Evolutionary conservation across 2,888 invertebrate species (phyloP), one percentile per base, ranked within the genome.

Genomic region (Napeogenes inachia): DNA sequence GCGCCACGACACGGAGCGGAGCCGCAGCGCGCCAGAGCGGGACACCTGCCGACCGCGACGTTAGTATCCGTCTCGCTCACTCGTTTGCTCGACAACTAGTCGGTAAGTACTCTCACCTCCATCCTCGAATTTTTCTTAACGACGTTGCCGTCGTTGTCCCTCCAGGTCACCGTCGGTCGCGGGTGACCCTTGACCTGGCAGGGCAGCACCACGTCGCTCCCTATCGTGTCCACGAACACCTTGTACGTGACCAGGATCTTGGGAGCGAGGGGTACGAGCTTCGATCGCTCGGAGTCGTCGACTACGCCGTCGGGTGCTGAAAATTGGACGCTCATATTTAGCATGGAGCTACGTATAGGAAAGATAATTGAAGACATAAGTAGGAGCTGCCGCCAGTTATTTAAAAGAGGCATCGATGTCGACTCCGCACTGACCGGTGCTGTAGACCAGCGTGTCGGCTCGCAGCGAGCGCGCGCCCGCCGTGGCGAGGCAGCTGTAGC

Each of bases 401-500:
- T 21, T 21, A 21, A 21, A 21, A 1, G 21, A 21, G 21, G 21
- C 21, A 21, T 21, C 21, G 21, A 21, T 21, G 21, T 21, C 21
- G 21, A 21, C 21, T 35, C 12, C 35, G 2, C 38, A 60, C 73
- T 75, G 53, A 84, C 92, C 89, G 62, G 79, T 76, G 58, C 73
- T 79, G 67, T 92, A 91, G 6, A 96, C 92, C 0, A 90, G 82
- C 0, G 93, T 92, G 54, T 92, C 85, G 4, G 93, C 92, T 1
- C 91, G 85, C 0, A 90, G 89, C 0, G 92, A 91, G 70, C 93
- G 92, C 0, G 87, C 77, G 0, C 94, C 95, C 0, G 94, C 84
- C 2, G 91, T 89, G 0, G 95, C 96, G 0, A 95, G 92, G 73
- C 98, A 98, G 1, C 94, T 94, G 81, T 96, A 96, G 47, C 92